phyloP scores from a whole-genome alignment of 1,140 invertebrate genomes.

The Drosophila kikkawai region DNA sequence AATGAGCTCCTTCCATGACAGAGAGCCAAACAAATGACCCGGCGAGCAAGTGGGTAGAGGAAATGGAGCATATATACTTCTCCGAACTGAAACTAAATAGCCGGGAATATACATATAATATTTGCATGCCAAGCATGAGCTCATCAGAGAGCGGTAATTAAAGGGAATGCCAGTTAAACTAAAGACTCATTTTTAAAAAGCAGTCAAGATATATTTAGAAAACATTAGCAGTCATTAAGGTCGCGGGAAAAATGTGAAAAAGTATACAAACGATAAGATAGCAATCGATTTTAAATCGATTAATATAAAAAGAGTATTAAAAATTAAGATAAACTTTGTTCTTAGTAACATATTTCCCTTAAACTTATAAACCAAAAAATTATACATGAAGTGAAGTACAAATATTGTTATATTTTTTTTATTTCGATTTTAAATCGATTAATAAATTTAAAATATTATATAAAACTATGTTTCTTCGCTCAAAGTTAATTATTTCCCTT shows the following conservation, averaged over 20 bases:
- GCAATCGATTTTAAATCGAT: not conserved
- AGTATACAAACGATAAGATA: too few relatives aligned
- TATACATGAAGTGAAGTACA: not conserved
- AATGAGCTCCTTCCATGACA: slow-evolving; percentile 42
- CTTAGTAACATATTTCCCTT: accelerated
- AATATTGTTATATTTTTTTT: too few relatives aligned
- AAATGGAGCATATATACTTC: not conserved
- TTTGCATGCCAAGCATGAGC: slow-evolving; percentile 21
- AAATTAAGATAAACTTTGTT: too few relatives aligned
- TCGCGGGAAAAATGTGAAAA: not conserved
- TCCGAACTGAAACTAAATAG: slow-evolving; percentile 14
- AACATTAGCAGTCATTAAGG: not conserved
- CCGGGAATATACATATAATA: slow-evolving; percentile 16
- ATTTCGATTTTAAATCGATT: too few relatives aligned
- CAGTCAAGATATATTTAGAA: not conserved
- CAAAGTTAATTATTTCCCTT: not conserved
- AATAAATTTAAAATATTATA: too few relatives aligned
- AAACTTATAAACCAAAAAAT: not conserved
- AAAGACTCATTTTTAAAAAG: not conserved
- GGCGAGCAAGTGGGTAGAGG: slow-evolving; percentile 2
- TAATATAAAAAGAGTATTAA: too few relatives aligned
- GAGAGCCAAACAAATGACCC: slow-evolving; percentile 43
- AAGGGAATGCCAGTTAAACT: not conserved
- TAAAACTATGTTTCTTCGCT: too few relatives aligned
- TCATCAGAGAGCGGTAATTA: slow-evolving; percentile 10